Percentiles rank a stretch among this genome's conserved stretches.
phyloP scores from a whole-genome alignment of 1,140 invertebrate genomes.

The Myzus persicae region DNA sequence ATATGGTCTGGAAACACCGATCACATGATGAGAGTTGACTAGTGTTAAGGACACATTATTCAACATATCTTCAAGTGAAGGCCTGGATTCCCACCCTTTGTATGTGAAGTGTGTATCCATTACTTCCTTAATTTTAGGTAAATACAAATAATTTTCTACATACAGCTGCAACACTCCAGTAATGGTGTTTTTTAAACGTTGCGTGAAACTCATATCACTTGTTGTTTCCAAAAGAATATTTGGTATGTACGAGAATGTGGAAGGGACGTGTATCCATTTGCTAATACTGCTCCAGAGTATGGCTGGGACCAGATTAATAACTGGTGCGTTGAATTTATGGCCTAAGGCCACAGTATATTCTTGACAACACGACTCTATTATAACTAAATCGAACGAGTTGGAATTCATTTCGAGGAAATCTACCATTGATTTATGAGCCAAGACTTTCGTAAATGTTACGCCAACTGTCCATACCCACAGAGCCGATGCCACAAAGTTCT shows the following conservation, averaged over 20 bases:
- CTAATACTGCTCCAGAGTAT: not conserved
- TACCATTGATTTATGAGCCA: slow-evolving; percentile 3
- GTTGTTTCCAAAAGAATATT: slow-evolving; percentile 66
- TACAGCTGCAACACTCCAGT: slow-evolving; percentile 36
- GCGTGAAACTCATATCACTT: slow-evolving; percentile 68
- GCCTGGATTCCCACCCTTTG: slow-evolving; percentile 62
- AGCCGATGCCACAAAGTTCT: not conserved
- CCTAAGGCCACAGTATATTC: slow-evolving; percentile 62
- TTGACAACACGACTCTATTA: slow-evolving; percentile 63
- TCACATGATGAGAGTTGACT: slow-evolving; percentile 64
- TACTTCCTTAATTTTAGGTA: slow-evolving; percentile 59
- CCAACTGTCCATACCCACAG: not conserved
- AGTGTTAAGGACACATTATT: slow-evolving; percentile 64
- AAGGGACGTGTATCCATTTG: slow-evolving; percentile 57
- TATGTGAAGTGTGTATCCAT: slow-evolving; percentile 60
- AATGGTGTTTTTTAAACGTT: slow-evolving; percentile 68
- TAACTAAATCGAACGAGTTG: slow-evolving; percentile 62
- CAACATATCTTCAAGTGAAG: slow-evolving; percentile 65
- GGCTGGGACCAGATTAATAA: slow-evolving; percentile 58
- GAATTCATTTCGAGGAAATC: slow-evolving; percentile 13
- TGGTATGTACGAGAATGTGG: slow-evolving; percentile 67
- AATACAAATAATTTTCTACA: slow-evolving; percentile 55
- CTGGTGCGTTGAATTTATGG: slow-evolving; percentile 63
- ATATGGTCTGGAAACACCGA: slow-evolving; percentile 63
- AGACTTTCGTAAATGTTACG: not conserved